These are phyloP conservation scores for Mohoua ochrocephala DNA, from an alignment of 2,113 vertebrate genomes.

Conservation along the genomic window DNA sequence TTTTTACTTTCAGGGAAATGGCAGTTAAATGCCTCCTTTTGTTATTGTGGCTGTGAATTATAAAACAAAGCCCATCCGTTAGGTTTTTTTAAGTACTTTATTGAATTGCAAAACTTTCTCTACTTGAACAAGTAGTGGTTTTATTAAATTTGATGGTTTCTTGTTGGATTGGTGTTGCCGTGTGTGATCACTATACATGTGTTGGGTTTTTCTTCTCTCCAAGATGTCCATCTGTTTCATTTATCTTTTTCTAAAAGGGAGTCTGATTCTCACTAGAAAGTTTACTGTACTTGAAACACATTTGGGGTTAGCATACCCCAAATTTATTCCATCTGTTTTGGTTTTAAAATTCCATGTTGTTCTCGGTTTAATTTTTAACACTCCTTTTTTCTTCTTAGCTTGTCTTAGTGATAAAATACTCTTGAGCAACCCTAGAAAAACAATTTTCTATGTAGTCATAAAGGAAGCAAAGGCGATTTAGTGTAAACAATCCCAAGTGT, in stretches of 20 bases:
- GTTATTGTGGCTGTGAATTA: not conserved
- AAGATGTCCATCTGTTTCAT: constrained; percentile 29
- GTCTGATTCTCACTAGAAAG: constrained; percentile 1
- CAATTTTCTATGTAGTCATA: not conserved
- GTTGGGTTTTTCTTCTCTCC: not conserved
- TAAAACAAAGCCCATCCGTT: not conserved
- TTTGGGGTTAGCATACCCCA: constrained; percentile 11
- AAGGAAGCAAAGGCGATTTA: not conserved
- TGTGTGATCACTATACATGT: not conserved
- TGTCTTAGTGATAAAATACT: constrained; percentile 15
- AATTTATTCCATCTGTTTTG: constrained; percentile 39
- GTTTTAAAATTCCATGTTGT: not conserved
- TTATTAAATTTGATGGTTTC: not conserved
- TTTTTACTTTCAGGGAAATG: not conserved
- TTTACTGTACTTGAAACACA: not conserved
- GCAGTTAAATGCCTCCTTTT: not conserved
- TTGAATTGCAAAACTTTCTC: not conserved
- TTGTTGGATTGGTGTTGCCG: not conserved
- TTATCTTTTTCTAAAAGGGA: constrained; percentile 15
- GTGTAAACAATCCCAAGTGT: not conserved
- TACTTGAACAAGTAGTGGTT: not conserved
- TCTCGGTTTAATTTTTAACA: constrained; percentile 16
- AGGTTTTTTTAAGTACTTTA: not conserved
- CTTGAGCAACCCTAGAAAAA: constrained; percentile 6
- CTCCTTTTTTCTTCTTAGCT: not conserved